phyloP scores from a whole-genome alignment of 2,797 vertebrate species.

The Halcyon chelicuti region DNA sequence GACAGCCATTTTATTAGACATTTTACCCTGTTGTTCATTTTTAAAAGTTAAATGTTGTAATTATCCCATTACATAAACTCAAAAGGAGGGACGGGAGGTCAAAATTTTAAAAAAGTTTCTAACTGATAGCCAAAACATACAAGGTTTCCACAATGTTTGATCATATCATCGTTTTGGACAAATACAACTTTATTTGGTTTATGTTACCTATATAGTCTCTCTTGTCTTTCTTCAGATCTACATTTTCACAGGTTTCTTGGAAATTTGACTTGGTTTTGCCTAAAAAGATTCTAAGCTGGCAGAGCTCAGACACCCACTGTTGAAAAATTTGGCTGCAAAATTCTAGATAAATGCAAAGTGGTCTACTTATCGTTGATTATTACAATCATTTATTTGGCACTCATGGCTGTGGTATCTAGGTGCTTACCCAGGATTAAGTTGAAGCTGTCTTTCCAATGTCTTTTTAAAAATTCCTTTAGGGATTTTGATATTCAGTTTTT shows the following conservation, averaged over 20 bases:
- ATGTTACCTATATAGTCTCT: background rate
- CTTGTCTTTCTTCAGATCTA: background rate
- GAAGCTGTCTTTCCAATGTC: background rate
- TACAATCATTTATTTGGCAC: background rate
- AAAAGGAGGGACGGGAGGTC: background rate
- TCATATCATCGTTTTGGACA: background rate
- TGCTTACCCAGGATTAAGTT: background rate
- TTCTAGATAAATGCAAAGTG: background rate
- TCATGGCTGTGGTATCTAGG: background rate
- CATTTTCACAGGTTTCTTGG: background rate
- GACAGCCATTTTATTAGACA: constrained; percentile 31
- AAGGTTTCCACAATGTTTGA: background rate
- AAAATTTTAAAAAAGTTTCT: background rate
- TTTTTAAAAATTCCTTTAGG: background rate
- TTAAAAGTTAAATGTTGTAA: constrained; percentile 40
- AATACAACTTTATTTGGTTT: background rate
- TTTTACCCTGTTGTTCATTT: constrained; percentile 18
- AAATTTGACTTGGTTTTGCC: background rate
- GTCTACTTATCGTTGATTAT: background rate
- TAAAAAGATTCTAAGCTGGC: background rate
- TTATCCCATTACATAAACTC: constrained; percentile 19
- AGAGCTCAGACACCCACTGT: background rate
- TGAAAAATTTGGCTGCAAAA: background rate
- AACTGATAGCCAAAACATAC: background rate
- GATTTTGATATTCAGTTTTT: background rate